Base-by-base conservation (phyloP, 2,888 invertebrate genomes). In the Mylabris sibirica region DNA sequence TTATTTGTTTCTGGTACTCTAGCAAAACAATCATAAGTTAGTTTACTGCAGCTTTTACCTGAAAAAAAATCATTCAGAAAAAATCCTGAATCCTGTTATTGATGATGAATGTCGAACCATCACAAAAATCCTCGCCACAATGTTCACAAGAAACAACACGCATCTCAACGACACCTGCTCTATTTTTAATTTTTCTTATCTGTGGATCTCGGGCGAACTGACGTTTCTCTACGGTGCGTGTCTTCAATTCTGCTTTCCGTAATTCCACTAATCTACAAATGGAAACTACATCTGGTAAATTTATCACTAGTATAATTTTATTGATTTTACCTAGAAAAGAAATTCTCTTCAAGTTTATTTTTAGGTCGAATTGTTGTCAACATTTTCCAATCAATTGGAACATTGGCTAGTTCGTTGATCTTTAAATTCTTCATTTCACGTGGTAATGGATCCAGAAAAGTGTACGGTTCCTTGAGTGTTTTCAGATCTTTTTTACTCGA, bases 311-410 rank as follows among this genome's bases (percentile, higher is more conserved):
- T 53, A n/a, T n/a, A n/a, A n/a, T n/a, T 24, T 3, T 14, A n/a
- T 38, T 26, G 35, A 60, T 38, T 63, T 74, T 82, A 90, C 91
- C 92, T 90, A 73, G 94, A 93, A 82, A 94, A 96, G 86, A 93
- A 94, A 80, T 95, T 94, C 85, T 96, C 96, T 78, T 97, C 96
- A 26, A 90, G 84, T 79, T 93, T 93, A 35, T 89, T 89, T 83
- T 95, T 95, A 0, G 96, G 96, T 76, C 96, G 87, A 34, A 93
- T 84, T n/a, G 93, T 92, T 14, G 96, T 96, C 67, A 97, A 87
- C 96, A 97, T 96, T 83, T 93, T 90, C 96, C 96, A 97, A 81
- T 95, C 95, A 71, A 97, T 97, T 44, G 94, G 91, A 20, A 96
- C 95, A 11, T 91, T 88, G 77, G 93, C 93, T 62, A 96, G 86